phyloP scores from a whole-genome alignment of 2,888 invertebrate species.

The Neocrepidodera transversa region DNA sequence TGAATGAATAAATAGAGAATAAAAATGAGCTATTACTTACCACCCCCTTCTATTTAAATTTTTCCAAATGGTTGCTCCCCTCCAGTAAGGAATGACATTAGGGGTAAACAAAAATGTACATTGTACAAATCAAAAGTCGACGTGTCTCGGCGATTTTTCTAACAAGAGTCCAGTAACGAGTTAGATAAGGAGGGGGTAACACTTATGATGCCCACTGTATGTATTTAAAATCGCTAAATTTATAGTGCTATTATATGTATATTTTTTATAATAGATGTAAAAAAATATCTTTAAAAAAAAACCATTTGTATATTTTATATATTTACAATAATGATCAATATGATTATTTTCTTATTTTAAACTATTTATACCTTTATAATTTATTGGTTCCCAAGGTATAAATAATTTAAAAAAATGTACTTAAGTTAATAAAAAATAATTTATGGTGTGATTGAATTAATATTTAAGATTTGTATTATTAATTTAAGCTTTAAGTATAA shows the following conservation, averaged over 20 bases:
- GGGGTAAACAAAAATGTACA: no score
- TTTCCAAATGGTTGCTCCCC: no score
- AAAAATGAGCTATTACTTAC: no score
- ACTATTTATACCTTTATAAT: constrained; percentile 4
- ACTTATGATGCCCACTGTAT: no score
- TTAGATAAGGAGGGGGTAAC: no score
- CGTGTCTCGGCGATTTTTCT: no score
- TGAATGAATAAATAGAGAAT: no score
- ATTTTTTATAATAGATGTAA: constrained; percentile 8
- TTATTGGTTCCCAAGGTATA: not conserved
- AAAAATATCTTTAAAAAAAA: no score
- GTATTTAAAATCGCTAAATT: not conserved
- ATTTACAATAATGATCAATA: not conserved
- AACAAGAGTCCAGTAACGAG: no score
- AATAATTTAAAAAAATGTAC: constrained; percentile 27
- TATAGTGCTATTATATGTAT: constrained; percentile 6
- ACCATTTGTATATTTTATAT: constrained; percentile 6
- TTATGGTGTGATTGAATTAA: constrained; percentile 42
- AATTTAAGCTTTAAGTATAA: constrained; percentile 33
- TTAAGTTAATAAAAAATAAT: constrained; percentile 36
- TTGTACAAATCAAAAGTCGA: no score
- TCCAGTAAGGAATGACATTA: no score
- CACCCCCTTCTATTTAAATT: no score
- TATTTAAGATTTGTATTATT: constrained; percentile 37
- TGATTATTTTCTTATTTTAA: not conserved